These are phyloP conservation scores for Agrochola litura DNA, from an alignment of 2,888 invertebrate genomes.

Conservation along the genomic window DNA sequence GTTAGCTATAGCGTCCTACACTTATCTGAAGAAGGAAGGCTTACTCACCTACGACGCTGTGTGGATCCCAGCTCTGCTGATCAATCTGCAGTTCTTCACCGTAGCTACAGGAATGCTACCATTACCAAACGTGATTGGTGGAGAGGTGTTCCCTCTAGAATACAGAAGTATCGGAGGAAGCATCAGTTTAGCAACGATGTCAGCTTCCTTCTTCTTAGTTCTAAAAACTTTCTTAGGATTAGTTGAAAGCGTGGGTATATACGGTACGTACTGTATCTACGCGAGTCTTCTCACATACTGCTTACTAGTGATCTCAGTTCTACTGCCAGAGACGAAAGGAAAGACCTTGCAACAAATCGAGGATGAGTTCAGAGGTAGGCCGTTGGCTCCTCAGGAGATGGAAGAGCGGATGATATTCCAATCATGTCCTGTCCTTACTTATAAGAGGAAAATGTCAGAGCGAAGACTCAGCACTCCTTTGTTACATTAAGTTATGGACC, in stretches of 20 bases:
- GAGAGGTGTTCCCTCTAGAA: constrained; percentile 92
- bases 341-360: constrained; percentile 92
- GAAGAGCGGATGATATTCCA: constrained; percentile 76
- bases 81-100: constrained; percentile 89
- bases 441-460: constrained; percentile 75
- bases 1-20: constrained; percentile 85
- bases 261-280: constrained; percentile 91
- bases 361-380: constrained; percentile 85
- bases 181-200: constrained; percentile 90
- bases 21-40: constrained; percentile 75
- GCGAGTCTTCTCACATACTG: constrained; percentile 87
- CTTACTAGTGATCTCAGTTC: constrained; percentile 88
- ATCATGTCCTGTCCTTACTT: constrained; percentile 73
- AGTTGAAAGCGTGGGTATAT: constrained; percentile 86
- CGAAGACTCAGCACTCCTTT: constrained; percentile 73
- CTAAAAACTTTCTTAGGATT: constrained; percentile 91
- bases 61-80: constrained; percentile 86
- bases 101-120: constrained; percentile 91
- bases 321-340: constrained; percentile 92
- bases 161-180: constrained; percentile 91
- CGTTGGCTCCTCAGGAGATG: constrained; percentile 72
- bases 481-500: constrained; percentile 62
- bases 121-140: constrained; percentile 92
- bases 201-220: constrained; percentile 90
- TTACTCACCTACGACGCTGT: constrained; percentile 75